phyloP scores from a whole-genome alignment of 1,140 invertebrate genomes.

The Phocides pigmalion region DNA sequence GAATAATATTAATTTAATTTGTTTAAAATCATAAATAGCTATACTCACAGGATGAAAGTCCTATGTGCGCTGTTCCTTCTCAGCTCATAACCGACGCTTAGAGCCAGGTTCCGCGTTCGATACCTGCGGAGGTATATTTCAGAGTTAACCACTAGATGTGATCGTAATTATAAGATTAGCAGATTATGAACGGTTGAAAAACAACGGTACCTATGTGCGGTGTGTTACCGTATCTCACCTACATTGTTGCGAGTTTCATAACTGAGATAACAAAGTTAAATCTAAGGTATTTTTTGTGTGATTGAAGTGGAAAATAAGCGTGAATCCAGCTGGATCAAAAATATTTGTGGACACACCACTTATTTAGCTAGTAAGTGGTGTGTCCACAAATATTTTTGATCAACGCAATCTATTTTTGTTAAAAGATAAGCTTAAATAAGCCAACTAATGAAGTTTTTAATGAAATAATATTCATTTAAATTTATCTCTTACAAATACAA shows the following conservation, averaged over 20 bases:
- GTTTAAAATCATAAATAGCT: neutral
- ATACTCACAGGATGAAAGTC: constrained; percentile 6
- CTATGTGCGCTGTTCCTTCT: constrained; percentile 25
- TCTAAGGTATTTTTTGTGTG: too few species aligned
- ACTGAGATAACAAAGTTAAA: neutral
- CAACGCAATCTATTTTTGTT: too few species aligned
- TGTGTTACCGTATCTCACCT: constrained; percentile 2
- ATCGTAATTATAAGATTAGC: constrained; percentile 34
- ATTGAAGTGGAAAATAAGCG: too few species aligned
- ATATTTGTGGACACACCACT: too few species aligned
- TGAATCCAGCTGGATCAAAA: too few species aligned
- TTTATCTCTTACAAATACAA: too few species aligned
- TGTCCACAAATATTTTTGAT: too few species aligned
- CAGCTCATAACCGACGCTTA: constrained; percentile 31
- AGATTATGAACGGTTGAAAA: constrained; percentile 32
- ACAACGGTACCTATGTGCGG: constrained; percentile 15
- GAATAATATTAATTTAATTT: too few species aligned
- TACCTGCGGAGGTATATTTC: constrained; percentile 36
- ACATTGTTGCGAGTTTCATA: constrained; percentile 13
- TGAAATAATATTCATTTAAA: too few species aligned
- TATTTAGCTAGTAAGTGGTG: too few species aligned
- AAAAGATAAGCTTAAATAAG: too few species aligned
- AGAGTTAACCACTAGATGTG: constrained; percentile 34
- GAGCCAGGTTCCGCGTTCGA: constrained; percentile 25
- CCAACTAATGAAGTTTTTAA: too few species aligned